These are phyloP conservation scores for Electrona antarctica DNA, from an alignment of 2,113 vertebrate genomes.

Conservation along the genomic window DNA sequence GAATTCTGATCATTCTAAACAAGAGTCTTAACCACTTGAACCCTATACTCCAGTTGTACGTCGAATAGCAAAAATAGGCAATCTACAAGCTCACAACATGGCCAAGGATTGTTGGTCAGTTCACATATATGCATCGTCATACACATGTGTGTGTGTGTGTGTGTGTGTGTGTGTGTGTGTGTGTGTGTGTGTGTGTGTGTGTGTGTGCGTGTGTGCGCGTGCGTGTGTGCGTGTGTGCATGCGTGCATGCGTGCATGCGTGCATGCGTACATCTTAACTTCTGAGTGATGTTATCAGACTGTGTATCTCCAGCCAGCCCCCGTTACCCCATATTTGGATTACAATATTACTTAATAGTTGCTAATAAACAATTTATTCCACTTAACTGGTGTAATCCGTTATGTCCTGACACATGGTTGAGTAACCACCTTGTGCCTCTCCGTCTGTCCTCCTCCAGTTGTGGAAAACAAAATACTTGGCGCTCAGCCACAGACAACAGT, in stretches of 20 bases:
- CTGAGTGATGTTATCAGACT: constrained; percentile 52
- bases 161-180: not conserved
- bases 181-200: not conserved
- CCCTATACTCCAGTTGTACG: too few species aligned
- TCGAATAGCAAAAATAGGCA: too few species aligned
- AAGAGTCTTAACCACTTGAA: constrained; percentile 14
- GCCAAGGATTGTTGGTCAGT: too few species aligned
- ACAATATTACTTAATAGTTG: constrained; percentile 61
- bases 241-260: constrained; percentile 5
- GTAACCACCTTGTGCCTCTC: constrained; percentile 64
- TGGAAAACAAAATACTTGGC: constrained; percentile 74
- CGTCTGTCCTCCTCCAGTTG: constrained; percentile 49
- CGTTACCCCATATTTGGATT: constrained; percentile 52
- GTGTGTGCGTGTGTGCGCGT: not conserved
- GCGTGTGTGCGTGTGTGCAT: not conserved
- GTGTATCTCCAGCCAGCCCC: constrained; percentile 41
- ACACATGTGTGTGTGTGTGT: constrained; percentile 9
- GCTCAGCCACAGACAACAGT: constrained; percentile 65
- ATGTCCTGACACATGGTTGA: constrained; percentile 64
- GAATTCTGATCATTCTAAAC: not conserved
- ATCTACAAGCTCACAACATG: too few species aligned
- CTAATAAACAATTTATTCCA: constrained; percentile 75
- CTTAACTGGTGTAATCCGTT: constrained; percentile 61
- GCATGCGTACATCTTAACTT: constrained; percentile 18
- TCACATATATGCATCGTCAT: too few species aligned